Base-by-base conservation (phyloP, 1,140 invertebrate genomes). In the Zaprionus capensis region DNA sequence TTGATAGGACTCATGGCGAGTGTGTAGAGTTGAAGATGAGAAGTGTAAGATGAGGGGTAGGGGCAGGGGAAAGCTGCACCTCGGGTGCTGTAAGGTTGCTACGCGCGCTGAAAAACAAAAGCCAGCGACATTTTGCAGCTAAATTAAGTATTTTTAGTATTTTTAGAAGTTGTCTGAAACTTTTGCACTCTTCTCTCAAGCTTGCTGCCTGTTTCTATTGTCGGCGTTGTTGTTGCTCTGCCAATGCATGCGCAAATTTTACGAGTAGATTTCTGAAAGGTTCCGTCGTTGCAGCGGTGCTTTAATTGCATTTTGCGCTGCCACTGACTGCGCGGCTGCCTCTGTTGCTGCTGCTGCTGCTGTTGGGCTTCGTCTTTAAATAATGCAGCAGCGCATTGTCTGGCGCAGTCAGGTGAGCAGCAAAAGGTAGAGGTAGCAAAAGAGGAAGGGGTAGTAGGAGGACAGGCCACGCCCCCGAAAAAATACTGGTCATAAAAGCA, bases 121-220 rank as follows among this genome's bases (percentile, higher is more conserved):
- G 85, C 85, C 71, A 84, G 56, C 78, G 84, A 88, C 84, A 90
- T 88, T 88, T 88, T 88, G 68, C 76, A 90, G 81, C 81, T 88
- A 88, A 88, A 88, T 88, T 88, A 88, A 88, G 84, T 90, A 88
- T 88, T 88, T 87, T 82, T 86, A 86, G 80, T 82, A 82, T 86
- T 86, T 88, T 84, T 88, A 76, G 85, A 73, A 87, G 71, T 87
- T 79, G 83, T 68, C 79, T 71, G 80, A 66, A 75, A 70, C 69
- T 86, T 80, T 69, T 66, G 69, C 68, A 15, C 58, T 49, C 24
- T 26, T 20, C 24, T 31, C 59, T 28, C 57, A 44, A 14, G 11
- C 22, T 26, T n/a, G 12, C 22, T 55, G 53, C 36, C 24, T 59
- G 6, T 9, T 24, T 73, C 38, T 61, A 36, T 68, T 72, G 31